Evolutionary conservation across 2,888 invertebrate species (phyloP), one percentile per base, ranked within the genome.

Genomic region (Gastrophysa polygoni): DNA sequence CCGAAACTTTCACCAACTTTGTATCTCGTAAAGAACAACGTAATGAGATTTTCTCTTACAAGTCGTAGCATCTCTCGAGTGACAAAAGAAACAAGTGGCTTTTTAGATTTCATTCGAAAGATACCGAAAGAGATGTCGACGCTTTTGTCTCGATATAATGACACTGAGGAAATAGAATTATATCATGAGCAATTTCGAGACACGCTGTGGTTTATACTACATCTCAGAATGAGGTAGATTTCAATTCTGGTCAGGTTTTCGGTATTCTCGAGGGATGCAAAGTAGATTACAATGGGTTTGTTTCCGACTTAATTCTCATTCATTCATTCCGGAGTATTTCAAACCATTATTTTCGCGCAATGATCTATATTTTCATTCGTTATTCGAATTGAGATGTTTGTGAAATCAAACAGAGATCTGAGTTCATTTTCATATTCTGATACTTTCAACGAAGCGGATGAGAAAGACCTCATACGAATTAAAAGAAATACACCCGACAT

Each of bases 71-170:
- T 44, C 56, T 57, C 59, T 54, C 51, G 8, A 63, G 59, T 59
- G 63, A 63, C 63, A 63, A 63, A 63, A 63, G 59, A 56, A 59
- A 59, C 59, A 56, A 63, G 63, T 63, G 63, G 56, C 63, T 63
- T 63, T 24, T 57, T 47, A 54, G 58, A 47, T 63, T 61, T 57
- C 57, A 57, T 62, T 63, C 46, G 50, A 59, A 54, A 59, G 50
- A 56, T 63, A 46, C 56, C 34, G 47, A 51, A 47, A 59, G 50
- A 61, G 51, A 59, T 56, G 38, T 34, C 21, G 8, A 28, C 32
- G 49, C 48, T 56, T 24, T 56, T 63, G 50, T 63, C 24, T 59
- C 59, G 51, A 51, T 47, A 51, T 59, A 63, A 63, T 59, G 51
- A 63, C 59, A 46, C 21, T 34, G 38, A 52, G 52, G 38, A 14